Percentiles rank a stretch among this genome's conserved stretches.
These are phyloP conservation scores for Dicrostonyx torquatus DNA, from an alignment of 2,797 vertebrate species.

Conservation along the genomic window DNA sequence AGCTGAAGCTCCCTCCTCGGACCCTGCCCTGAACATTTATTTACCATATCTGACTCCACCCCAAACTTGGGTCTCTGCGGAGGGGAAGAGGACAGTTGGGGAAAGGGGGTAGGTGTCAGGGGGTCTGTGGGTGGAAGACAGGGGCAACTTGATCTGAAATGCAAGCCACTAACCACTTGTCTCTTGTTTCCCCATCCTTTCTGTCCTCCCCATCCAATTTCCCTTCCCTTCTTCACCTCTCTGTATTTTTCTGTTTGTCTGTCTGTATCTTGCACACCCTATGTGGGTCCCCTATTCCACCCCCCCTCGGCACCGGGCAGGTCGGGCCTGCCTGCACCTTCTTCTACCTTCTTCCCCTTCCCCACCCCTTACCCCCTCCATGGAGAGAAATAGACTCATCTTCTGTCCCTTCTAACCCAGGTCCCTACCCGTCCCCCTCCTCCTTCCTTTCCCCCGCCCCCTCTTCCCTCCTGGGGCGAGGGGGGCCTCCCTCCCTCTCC, in stretches of 20 bases:
- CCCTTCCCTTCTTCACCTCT: conserved; percentile 71
- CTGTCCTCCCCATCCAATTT: conserved; percentile 56
- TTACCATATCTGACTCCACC: background rate
- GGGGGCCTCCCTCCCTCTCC: conserved; percentile 77
- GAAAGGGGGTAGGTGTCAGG: background rate
- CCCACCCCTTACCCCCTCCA: conserved; percentile 84
- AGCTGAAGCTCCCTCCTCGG: background rate
- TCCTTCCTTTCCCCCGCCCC: conserved; percentile 67
- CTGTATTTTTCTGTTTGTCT: conserved; percentile 65
- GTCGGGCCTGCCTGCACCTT: conserved; percentile 82
- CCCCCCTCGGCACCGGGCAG: conserved; percentile 55
- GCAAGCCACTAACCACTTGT: conserved; percentile 79
- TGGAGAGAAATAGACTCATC: conserved; percentile 79
- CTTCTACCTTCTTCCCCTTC: conserved; percentile 77
- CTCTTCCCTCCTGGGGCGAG: conserved; percentile 76
- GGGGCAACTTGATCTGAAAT: conserved; percentile 70
- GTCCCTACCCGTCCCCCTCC: conserved; percentile 64
- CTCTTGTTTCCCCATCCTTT: conserved; percentile 73
- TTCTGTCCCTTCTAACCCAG: conserved; percentile 70
- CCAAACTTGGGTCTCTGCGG: background rate
- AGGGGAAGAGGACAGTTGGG: background rate
- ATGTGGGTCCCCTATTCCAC: background rate
- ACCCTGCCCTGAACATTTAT: background rate
- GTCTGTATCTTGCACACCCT: conserved; percentile 51
- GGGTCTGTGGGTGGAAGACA: conserved; percentile 48